A percentile compares a stretch with the other conserved stretches of the same genome.
These are phyloP conservation scores for Zaprionus vittiger DNA, from an alignment of 1,140 invertebrate species.

Conservation along the genomic window DNA sequence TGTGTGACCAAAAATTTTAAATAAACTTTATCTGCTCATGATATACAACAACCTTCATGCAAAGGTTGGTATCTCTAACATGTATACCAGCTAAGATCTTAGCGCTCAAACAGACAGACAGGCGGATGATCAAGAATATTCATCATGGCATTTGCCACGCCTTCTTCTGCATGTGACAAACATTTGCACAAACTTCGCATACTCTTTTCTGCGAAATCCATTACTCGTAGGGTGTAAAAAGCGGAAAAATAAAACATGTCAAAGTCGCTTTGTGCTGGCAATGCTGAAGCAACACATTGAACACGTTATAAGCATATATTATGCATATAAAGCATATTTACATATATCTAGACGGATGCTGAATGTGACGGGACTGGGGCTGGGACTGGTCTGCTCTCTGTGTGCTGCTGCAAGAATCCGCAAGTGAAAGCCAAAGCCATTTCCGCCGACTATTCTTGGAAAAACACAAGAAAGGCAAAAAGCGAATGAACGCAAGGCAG, in stretches of 20 bases:
- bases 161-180: too few species aligned
- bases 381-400: neutral
- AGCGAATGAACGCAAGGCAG: neutral
- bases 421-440: constrained; percentile 16
- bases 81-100: too few species aligned
- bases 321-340: neutral
- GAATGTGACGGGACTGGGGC: neutral
- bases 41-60: too few species aligned
- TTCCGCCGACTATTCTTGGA: constrained; percentile 24
- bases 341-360: neutral
- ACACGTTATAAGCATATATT: constrained; percentile 3
- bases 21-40: too few species aligned
- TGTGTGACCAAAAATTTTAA: too few species aligned
- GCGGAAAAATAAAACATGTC: neutral
- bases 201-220: too few species aligned
- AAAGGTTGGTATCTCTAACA: too few species aligned
- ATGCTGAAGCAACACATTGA: neutral
- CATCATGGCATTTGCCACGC: too few species aligned
- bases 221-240: neutral
- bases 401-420: constrained; percentile 11
- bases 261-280: neutral
- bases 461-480: constrained; percentile 17
- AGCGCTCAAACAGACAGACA: too few species aligned
- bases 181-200: too few species aligned
- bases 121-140: too few species aligned